A percentile compares a stretch with the other conserved stretches of the same genome.
Conservation (phyloP, 1,140 invertebrate genomes). For the Cydia pomonella region DNA sequence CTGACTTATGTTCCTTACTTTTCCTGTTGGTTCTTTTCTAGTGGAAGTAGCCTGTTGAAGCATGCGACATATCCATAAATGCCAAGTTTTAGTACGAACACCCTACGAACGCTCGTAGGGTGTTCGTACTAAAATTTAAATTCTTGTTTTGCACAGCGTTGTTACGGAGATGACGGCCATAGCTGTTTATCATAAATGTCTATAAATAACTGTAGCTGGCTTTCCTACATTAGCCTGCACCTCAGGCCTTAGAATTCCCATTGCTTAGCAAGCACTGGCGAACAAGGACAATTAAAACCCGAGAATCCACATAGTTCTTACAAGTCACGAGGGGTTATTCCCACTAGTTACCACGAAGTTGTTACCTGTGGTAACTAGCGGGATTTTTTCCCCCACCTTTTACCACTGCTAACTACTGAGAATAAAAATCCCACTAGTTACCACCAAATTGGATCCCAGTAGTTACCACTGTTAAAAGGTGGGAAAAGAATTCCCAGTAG, state of each 20-base stretch:
- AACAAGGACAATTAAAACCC: background rate
- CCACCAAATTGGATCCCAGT: no score
- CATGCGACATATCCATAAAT: background rate
- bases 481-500: no score
- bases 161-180: conserved; percentile 26
- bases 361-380: no score
- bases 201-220: conserved; percentile 30
- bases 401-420: no score
- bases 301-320: background rate
- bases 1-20: no score
- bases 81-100: no score
- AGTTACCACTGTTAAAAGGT: no score
- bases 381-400: no score
- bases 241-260: background rate
- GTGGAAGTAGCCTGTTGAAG: conserved; percentile 14
- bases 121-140: conserved; percentile 4
- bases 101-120: background rate
- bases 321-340: no score
- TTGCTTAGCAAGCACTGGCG: background rate
- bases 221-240: conserved; percentile 20
- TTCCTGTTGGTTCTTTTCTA: no score
- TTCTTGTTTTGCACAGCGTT: conserved; percentile 12
- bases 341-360: no score
- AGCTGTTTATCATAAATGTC: conserved; percentile 31
- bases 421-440: no score